Base-by-base conservation (phyloP, 2,888 invertebrate genomes). In the Drosophila dives region DNA sequence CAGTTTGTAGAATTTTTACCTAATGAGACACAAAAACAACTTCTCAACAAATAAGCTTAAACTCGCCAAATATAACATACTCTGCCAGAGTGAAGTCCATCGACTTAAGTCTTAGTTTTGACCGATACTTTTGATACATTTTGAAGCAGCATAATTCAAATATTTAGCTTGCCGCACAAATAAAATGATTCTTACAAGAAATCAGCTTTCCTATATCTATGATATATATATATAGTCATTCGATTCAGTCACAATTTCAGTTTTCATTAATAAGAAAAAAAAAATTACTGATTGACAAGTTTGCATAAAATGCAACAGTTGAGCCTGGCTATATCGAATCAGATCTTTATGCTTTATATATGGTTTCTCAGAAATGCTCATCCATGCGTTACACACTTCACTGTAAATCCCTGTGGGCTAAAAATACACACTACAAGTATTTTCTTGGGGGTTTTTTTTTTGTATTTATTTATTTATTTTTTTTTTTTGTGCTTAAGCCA, bases 1-100 rank as follows among this genome's bases (percentile, higher is more conserved):
- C 26, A 1, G 11, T 32, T 40, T 70, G 20, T 55, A 10, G 12
- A n/a, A 34, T 42, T 17, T 36, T 38, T 50, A 26, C 60, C 33
- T 62, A 71, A 70, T 62, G 51, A 68, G 75, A 48, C 29, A 50
- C 51, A 56, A 12, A 33, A 34, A 61, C 53, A 38, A 23, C 32
- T 2, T 45, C 15, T 15, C 36, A 11, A 29, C 23, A 45, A 45
- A n/a, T 23, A 45, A 45, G 20, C 45, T 4, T 12, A 4, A 8
- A 45, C 45, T 15, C 8, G 23, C 23, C 45, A 45, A 45, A 45
- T 23, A 23, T 45, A 45, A 15, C 23, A 45, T 4, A 23, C 23
- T 15, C 45, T 45, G 8, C 7, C n/a, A 15, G 7, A 8, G 3
- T 8, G 20, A 45, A 15, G 23, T 45, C 45, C 15, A 23, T 45